phyloP scores from a whole-genome alignment of 2,888 invertebrate species.

The Litoditis marina region DNA sequence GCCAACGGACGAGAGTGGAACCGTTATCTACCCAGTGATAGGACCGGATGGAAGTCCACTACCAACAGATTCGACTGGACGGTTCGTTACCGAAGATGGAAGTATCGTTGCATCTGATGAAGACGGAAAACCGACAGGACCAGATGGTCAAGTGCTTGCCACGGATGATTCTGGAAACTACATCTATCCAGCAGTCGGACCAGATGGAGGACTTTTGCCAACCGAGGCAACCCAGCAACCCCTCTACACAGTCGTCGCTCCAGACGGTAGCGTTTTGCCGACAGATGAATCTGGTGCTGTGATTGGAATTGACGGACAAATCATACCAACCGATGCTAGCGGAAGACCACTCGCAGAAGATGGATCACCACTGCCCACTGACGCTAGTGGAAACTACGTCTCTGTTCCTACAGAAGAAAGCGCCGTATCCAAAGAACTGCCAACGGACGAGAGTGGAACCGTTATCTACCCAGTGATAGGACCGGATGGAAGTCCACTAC shows the following conservation, averaged over 20 bases:
- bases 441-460: constrained; percentile 31
- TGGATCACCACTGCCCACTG: constrained; percentile 11
- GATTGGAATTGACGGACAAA: constrained; percentile 28
- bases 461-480: constrained; percentile 13
- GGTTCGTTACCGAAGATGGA: background rate
- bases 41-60: constrained; percentile 34
- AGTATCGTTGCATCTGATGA: too few relatives aligned
- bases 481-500: constrained; percentile 19
- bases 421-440: constrained; percentile 16
- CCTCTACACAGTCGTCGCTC: constrained; percentile 27
- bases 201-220: background rate
- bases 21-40: constrained; percentile 26
- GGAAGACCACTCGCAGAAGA: background rate
- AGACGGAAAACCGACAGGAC: constrained; percentile 7
- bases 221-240: constrained; percentile 33
- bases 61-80: constrained; percentile 35
- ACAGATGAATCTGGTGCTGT: constrained; percentile 30
- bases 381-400: background rate
- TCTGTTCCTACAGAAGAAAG: constrained; percentile 21
- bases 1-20: constrained; percentile 25
- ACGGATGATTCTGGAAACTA: constrained; percentile 1
- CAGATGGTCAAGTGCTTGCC: constrained; percentile 21
- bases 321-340: constrained; percentile 18
- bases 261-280: constrained; percentile 15
- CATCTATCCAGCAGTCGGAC: constrained; percentile 7